Base-by-base conservation (phyloP, 2,888 invertebrate species). In the Cepaea hortensis region DNA sequence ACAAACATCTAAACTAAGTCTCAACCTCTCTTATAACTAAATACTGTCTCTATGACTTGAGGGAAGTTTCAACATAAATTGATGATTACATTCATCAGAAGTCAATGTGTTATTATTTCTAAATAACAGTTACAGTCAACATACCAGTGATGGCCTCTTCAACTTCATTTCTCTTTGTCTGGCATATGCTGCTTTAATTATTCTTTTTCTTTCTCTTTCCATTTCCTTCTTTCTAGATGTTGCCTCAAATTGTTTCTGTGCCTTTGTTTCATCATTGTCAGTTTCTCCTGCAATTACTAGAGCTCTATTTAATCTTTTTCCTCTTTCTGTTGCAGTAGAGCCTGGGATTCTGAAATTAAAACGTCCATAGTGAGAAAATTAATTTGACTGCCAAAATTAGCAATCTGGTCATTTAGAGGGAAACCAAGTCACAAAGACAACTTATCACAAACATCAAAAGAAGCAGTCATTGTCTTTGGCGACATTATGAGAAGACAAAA, bases 171-270 rank as follows among this genome's bases (percentile, higher is more conserved):
- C 94, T 84, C 88, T 90, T 62, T 92, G 92, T 77, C 94, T 89
- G 86, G 91, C 90, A 73, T 92, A 92, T 1, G 94, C 94, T 20
- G 93, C 93, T 50, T 90, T 87, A 6, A 94, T 90, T 18, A 94
- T 94, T 85, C 93, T 94, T 68, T 90, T 90, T 61, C 94, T 88
- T 87, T 94, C 94, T 84, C 91, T 89, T 88, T 94, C 94, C 93
- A 93, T 94, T 77, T 92, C 91, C 82, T 92, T 92, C n/a, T 93
- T 88, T 7, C 91, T 89, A 70, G 92, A 93, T 79, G 85, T 72
- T 23, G 89, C 89, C 35, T 89, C 87, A 70, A 87, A 82, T 86
- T 90, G 90, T 76, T 87, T 87, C 84, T 91, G 91, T 62, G 88
- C 91, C n/a, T 81, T 73, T 70, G 84, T 84, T 72, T 89, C 89